phyloP scores from a whole-genome alignment of 2,797 vertebrate species.

The Nannoperca australis region DNA sequence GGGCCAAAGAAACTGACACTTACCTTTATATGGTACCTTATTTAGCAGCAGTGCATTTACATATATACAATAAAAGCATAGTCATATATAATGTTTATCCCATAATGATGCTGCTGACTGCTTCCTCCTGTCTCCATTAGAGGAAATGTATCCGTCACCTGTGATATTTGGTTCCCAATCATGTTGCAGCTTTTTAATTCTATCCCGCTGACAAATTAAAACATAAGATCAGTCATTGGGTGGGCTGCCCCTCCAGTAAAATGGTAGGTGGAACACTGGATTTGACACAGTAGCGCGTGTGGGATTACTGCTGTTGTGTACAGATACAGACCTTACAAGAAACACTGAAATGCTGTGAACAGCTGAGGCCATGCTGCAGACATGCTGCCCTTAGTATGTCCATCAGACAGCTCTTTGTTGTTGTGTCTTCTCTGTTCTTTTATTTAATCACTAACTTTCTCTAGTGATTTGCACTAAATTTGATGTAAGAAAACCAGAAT shows the following conservation, averaged over 20 bases:
- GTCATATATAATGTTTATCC: slow-evolving; percentile 3
- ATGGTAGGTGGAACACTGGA: no score
- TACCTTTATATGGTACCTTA: background rate
- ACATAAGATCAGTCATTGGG: background rate
- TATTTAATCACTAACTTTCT: no score
- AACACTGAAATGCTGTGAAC: background rate
- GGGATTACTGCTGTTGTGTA: background rate
- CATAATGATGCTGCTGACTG: background rate
- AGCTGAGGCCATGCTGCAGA: background rate
- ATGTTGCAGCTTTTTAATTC: slow-evolving; percentile 5
- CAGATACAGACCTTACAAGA: background rate
- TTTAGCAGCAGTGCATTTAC: background rate
- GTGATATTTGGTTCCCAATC: background rate
- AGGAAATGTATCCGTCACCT: slow-evolving; percentile 7
- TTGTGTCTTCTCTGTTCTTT: no score
- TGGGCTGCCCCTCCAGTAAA: no score
- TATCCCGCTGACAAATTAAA: background rate
- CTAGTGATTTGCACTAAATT: no score
- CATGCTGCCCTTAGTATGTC: background rate
- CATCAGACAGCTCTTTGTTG: background rate
- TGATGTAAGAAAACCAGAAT: no score
- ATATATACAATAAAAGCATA: background rate
- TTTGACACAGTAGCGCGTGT: no score
- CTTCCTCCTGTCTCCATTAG: background rate
- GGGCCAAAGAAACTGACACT: no score